Conservation (phyloP, 2,888 invertebrate species). For the Amblyteles armatorius region DNA sequence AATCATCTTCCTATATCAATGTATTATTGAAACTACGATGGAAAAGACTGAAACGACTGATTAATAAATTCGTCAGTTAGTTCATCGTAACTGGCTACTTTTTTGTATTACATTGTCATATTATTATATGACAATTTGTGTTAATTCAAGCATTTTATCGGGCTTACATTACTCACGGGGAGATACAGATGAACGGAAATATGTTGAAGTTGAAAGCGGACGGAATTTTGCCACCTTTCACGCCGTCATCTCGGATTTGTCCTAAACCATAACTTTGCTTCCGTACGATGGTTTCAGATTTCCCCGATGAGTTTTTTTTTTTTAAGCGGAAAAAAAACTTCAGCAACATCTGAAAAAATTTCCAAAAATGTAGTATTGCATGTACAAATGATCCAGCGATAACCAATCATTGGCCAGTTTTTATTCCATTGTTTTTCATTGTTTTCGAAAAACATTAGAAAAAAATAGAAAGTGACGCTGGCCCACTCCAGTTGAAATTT, state of each 20-base stretch:
- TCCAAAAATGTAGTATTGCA: too few relatives aligned
- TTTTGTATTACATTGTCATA: constrained; percentile 12
- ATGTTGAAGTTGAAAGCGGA: constrained; percentile 85
- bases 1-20: background rate
- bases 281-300: constrained; percentile 86
- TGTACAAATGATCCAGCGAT: too few relatives aligned
- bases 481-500: too few relatives aligned
- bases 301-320: too few relatives aligned
- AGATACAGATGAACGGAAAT: constrained; percentile 87
- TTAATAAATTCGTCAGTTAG: constrained; percentile 30
- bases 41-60: constrained; percentile 39
- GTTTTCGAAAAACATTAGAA: too few relatives aligned
- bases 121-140: too few relatives aligned
- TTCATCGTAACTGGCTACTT: constrained; percentile 45
- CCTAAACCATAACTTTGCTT: constrained; percentile 86
- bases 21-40: constrained; percentile 38
- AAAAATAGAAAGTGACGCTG: too few relatives aligned
- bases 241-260: constrained; percentile 85
- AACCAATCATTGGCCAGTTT: too few relatives aligned
- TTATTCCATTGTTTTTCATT: too few relatives aligned
- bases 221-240: constrained; percentile 86
- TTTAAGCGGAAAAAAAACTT: too few relatives aligned
- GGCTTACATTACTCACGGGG: constrained; percentile 83
- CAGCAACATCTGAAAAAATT: too few relatives aligned
- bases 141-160: too few relatives aligned